Evolutionary conservation across 2,797 vertebrate species (phyloP).

Genomic region (Gallirallus australis): DNA sequence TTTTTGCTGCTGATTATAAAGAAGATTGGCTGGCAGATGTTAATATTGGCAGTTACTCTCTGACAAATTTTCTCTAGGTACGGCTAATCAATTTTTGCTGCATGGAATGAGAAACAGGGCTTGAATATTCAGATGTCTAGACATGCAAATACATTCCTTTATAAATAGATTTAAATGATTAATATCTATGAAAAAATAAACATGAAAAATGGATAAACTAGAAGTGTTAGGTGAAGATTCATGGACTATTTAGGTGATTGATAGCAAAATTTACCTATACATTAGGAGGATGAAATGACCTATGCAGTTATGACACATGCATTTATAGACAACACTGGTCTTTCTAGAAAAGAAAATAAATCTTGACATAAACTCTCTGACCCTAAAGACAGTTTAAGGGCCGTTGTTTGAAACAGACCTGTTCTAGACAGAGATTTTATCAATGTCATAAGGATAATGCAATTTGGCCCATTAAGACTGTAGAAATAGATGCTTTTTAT

Average conservation of each 20-base stretch:
- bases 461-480: not conserved
- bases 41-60: constrained; percentile 71
- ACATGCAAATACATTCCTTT: constrained; percentile 63
- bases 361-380: not conserved
- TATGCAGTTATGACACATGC: not conserved
- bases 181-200: constrained; percentile 46
- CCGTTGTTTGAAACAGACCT: not conserved
- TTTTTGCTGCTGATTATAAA: constrained; percentile 67
- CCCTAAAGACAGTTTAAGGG: not conserved
- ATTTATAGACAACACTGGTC: not conserved
- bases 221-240: constrained; percentile 1
- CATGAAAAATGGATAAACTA: constrained; percentile 49
- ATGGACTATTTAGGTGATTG: not conserved
- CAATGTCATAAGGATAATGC: not conserved
- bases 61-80: constrained; percentile 70
- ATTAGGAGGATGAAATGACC: not conserved
- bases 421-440: not conserved
- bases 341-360: not conserved
- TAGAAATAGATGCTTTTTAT: not conserved
- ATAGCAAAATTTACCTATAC: not conserved
- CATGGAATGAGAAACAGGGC: constrained; percentile 46
- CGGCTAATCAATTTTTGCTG: constrained; percentile 63
- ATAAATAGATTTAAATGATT: constrained; percentile 67
- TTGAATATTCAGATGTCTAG: constrained; percentile 73
- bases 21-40: constrained; percentile 69